Evolutionary conservation across 2,888 invertebrate genomes (phyloP), one percentile per base, ranked within the genome.

Genomic region (Sesamia inferens): DNA sequence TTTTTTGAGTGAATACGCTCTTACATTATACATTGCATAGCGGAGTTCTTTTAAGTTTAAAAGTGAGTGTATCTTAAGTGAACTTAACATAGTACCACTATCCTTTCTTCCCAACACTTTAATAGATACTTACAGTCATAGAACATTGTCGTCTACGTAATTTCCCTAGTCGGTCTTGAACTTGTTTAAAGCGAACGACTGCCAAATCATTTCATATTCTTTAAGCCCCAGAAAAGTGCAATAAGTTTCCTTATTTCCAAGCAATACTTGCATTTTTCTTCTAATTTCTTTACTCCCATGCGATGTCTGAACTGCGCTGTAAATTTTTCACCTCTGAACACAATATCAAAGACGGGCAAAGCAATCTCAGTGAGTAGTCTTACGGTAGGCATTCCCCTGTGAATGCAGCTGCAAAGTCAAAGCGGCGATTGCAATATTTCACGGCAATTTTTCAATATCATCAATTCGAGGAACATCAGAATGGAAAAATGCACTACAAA

Each of bases 321-420:
- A 88, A 85, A 90, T 87, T 90, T 88, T 90, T 90, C 90, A 88
- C 83, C 82, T 88, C 82, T 74, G 87, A 86, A 86, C 85, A 88
- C 89, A 90, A 90, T 88, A 86, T 87, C 85, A 86, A 82, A 89
- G 88, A 87, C 87, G 82, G 84, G 76, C 68, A 79, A 76, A 77
- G 87, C 91, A 92, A 92, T 92, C 91, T 90, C 86, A 81, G 87
- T 81, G 85, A 91, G 88, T 88, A 90, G 88, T 87, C 85, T 85
- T 83, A 85, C 83, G 78, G 61, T 76, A 70, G 85, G 82, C 80
- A 78, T 82, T 91, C 90, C 89, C 90, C 13, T 14, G 88, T 71
- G 88, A 80, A 74, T 80, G 75, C 84, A 85, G 83, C 85, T 80
- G 88, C 84, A 83, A 85, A 88, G 88, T 88, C 87, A 88, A 88